phyloP scores from a whole-genome alignment of 1,140 invertebrate species.

The Drosophila obscura region DNA sequence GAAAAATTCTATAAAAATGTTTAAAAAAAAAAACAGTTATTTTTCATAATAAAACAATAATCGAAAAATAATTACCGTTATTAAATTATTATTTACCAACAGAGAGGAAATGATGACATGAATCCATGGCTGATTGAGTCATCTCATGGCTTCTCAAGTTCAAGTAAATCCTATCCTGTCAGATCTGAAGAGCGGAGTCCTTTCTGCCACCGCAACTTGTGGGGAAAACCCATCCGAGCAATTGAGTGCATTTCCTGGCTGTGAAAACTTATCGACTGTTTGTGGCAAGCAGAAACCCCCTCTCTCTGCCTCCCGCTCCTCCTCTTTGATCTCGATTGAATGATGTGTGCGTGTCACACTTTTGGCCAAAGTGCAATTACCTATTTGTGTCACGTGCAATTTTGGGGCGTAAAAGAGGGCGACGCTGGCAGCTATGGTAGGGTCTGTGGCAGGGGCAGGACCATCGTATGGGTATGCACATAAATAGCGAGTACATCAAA shows the following conservation, averaged over 20 bases:
- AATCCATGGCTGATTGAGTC: too few relatives aligned
- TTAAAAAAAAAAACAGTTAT: too few relatives aligned
- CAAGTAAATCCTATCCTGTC: not conserved
- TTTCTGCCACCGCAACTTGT: conserved; percentile 1
- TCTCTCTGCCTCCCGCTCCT: conserved; percentile 10
- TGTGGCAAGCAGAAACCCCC: conserved; percentile 27
- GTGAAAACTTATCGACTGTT: conserved; percentile 37
- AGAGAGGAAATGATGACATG: fast-evolving
- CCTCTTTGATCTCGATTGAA: conserved; percentile 32
- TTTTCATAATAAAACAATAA: too few relatives aligned
- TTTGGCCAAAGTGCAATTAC: conserved; percentile 66
- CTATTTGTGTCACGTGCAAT: conserved; percentile 70
- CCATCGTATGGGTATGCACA: conserved; percentile 33
- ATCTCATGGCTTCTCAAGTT: too few relatives aligned
- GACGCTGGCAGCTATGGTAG: not conserved
- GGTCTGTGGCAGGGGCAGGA: conserved; percentile 8
- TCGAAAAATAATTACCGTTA: too few relatives aligned
- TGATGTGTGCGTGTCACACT: conserved; percentile 41
- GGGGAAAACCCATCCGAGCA: conserved; percentile 25
- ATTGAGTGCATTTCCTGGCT: conserved; percentile 43
- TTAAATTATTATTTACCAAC: too few relatives aligned
- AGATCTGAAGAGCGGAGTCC: not conserved
- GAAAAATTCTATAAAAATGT: too few relatives aligned
- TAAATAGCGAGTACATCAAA: conserved; percentile 68
- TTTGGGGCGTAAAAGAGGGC: conserved; percentile 8